Base-by-base conservation (phyloP, 2,113 vertebrate genomes). In the Corythaeola cristata region DNA sequence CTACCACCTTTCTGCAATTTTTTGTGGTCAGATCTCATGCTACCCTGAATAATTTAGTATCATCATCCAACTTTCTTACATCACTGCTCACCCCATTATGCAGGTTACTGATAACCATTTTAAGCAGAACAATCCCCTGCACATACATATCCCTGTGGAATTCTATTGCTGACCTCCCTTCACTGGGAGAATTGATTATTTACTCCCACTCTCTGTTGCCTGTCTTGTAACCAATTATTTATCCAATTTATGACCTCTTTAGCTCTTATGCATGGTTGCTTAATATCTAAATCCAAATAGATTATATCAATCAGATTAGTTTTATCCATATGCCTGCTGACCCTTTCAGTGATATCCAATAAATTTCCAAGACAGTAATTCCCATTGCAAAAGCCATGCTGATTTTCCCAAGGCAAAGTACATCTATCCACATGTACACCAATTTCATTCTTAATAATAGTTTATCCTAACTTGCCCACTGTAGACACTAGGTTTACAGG, bases 271-370 rank as follows among this genome's bases (percentile, higher is more conserved):
- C 11, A 15, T 56, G 52, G 15, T 39, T 89, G 33, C 35, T 60
- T 89, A 85, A 75, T 75, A 90, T 55, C 44, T 87, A 92, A 92
- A 92, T 60, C 44, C 26, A 91, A 78, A 89, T 44, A 92, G 76
- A 90, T 90, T 73, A 15, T 81, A 84, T 67, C 50, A 93, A 66
- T 84, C 68, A 84, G 26, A 92, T 90, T 50, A 33, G 10, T 17
- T 74, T 84, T 81, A 74, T 47, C 79, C 59, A 55, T 80, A 55
- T 50, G 30, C 14, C 47, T 86, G 27, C 17, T 92, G 59, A 90
- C 28, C 37, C 59, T 71, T 86, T 78, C 41, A 81, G 90, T 77
- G 52, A n/a, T 52, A 47, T 80, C 24, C 52, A 81, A 84, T 47
- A 77, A 77, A 59, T 84, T 86, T 88, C 53, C 47, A 86, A 71